phyloP scores from a whole-genome alignment of 2,113 vertebrate species.

The Corapipo altera region DNA sequence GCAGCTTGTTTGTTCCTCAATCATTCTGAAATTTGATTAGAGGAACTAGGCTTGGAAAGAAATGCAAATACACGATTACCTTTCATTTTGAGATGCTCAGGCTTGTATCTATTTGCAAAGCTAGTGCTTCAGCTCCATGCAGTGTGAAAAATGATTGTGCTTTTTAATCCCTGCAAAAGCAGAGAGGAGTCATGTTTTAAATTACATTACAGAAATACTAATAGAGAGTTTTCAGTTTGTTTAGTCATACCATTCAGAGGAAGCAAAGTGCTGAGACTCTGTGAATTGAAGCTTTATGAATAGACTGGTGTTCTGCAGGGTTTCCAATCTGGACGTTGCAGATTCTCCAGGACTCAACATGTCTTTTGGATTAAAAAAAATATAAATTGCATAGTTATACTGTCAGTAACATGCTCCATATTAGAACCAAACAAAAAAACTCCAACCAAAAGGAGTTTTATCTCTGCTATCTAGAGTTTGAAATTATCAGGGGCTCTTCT shows the following conservation, averaged over 20 bases:
- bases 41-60: background rate
- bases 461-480: background rate
- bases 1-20: background rate
- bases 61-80: background rate
- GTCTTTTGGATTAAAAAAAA: background rate
- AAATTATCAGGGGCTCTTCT: background rate
- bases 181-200: conserved; percentile 20
- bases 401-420: background rate
- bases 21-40: background rate
- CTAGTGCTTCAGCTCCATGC: background rate
- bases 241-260: background rate
- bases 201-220: conserved; percentile 20
- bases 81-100: background rate
- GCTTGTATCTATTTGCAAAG: conserved; percentile 11
- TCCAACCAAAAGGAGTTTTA: background rate
- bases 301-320: background rate
- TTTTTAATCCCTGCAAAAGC: conserved; percentile 10
- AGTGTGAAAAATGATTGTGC: conserved; percentile 4
- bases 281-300: background rate
- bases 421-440: background rate
- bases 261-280: background rate
- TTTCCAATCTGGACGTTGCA: background rate
- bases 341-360: background rate
- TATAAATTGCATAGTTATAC: background rate
- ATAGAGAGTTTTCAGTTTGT: background rate